A percentile compares a stretch with the other conserved stretches of the same genome.
These are phyloP conservation scores for Aleadryas rufinucha DNA, from an alignment of 2,113 vertebrate species.

Conservation along the genomic window DNA sequence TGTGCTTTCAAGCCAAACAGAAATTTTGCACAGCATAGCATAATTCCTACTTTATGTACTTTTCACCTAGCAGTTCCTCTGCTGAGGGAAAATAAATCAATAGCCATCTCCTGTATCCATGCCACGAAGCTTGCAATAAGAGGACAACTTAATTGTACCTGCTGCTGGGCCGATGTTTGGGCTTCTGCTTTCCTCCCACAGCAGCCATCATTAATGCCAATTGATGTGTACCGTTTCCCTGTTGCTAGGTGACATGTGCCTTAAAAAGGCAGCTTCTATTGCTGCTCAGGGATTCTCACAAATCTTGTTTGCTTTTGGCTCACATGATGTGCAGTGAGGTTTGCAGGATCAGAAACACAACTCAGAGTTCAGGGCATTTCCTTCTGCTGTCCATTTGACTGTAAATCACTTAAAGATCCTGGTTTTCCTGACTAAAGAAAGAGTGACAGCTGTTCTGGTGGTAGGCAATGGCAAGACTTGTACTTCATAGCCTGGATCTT, in stretches of 20 bases:
- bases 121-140: background rate
- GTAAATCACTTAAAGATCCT: background rate
- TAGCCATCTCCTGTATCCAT: background rate
- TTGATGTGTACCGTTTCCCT: background rate
- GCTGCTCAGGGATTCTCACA: constrained; percentile 21
- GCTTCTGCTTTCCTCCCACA: constrained; percentile 27
- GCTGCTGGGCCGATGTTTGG: background rate
- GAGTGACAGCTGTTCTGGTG: background rate
- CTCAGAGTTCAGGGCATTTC: background rate
- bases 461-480: background rate
- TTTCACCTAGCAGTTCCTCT: constrained; percentile 14
- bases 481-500: background rate
- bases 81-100: constrained; percentile 48
- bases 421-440: background rate
- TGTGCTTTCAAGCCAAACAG: constrained; percentile 30
- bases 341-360: background rate
- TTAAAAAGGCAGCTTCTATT: background rate
- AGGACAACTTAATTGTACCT: background rate
- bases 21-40: constrained; percentile 45
- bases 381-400: background rate
- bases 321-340: background rate
- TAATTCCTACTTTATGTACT: constrained; percentile 46
- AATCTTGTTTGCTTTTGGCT: constrained; percentile 20
- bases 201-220: constrained; percentile 21
- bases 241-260: constrained; percentile 15